Conservation (phyloP, 2,888 invertebrate species). For the Pogonocherus hispidulus region DNA sequence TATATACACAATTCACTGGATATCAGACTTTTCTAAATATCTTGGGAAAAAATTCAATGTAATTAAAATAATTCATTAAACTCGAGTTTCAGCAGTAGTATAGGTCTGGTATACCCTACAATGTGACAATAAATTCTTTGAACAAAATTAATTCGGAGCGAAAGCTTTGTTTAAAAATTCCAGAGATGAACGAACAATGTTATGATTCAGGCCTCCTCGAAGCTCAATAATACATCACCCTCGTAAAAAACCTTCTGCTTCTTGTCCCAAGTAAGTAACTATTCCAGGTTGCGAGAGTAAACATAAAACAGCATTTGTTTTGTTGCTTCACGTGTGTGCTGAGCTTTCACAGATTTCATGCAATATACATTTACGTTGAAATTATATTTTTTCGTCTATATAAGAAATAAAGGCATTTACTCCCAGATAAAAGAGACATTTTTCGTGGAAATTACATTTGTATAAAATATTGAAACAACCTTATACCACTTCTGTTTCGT, state of each 20-base stretch:
- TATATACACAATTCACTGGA: no score
- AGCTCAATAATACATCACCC: constrained; percentile 52
- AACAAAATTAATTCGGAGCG: no score
- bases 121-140: no score
- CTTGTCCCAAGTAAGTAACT: constrained; percentile 51
- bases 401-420: constrained; percentile 7
- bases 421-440: neutral
- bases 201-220: constrained; percentile 40
- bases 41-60: no score
- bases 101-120: no score
- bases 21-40: no score
- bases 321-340: constrained; percentile 50
- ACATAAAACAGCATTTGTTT: constrained; percentile 55
- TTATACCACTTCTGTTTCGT: no score
- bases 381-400: constrained; percentile 17
- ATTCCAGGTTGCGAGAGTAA: constrained; percentile 45
- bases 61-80: no score
- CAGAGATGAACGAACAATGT: constrained; percentile 22
- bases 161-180: constrained; percentile 27
- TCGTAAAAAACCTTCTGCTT: constrained; percentile 50
- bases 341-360: constrained; percentile 54
- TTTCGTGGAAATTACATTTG: no score
- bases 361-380: constrained; percentile 46
- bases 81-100: no score
- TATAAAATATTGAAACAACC: no score